Percentiles rank a stretch among this genome's conserved stretches.
Evolutionary conservation across 2,113 vertebrate species (phyloP).

Genomic region (Atlantisia rogersi): DNA sequence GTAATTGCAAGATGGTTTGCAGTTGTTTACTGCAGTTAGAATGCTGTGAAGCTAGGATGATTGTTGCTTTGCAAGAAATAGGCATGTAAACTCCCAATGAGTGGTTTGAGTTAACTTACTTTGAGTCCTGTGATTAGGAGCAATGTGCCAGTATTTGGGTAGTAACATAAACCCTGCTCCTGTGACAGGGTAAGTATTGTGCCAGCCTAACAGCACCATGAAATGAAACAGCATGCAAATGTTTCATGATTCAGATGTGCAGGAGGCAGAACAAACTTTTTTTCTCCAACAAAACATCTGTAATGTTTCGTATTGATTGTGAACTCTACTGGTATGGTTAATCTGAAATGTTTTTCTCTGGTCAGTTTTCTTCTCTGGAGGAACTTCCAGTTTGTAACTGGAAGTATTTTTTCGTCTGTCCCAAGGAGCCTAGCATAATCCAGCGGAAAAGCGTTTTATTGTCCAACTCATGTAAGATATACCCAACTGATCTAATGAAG

Average conservation of each 20-base stretch:
- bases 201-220: not conserved
- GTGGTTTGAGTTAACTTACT: not conserved
- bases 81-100: not conserved
- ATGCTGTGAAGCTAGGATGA: not conserved
- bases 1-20: not conserved
- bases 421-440: slow-evolving; percentile 41
- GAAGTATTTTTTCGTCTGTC: slow-evolving; percentile 31
- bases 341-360: slow-evolving; percentile 55
- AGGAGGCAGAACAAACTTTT: not conserved
- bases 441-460: slow-evolving; percentile 56
- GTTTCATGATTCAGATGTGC: not conserved
- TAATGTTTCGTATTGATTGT: not conserved
- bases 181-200: not conserved
- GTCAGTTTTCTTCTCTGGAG: slow-evolving; percentile 57
- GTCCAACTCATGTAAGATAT: slow-evolving; percentile 25
- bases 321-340: slow-evolving; percentile 8
- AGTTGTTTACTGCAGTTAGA: not conserved
- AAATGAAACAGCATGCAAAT: not conserved
- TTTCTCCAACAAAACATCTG: not conserved
- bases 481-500: slow-evolving; percentile 3
- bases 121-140: not conserved
- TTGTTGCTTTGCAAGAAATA: not conserved
- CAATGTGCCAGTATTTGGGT: not conserved
- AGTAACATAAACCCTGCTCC: not conserved
- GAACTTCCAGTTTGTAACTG: slow-evolving; percentile 40